A percentile compares a stretch with the other conserved stretches of the same genome.
Conservation (phyloP, 35 echinoderm and acorn worm species). For the Amphiura filiformis region DNA sequence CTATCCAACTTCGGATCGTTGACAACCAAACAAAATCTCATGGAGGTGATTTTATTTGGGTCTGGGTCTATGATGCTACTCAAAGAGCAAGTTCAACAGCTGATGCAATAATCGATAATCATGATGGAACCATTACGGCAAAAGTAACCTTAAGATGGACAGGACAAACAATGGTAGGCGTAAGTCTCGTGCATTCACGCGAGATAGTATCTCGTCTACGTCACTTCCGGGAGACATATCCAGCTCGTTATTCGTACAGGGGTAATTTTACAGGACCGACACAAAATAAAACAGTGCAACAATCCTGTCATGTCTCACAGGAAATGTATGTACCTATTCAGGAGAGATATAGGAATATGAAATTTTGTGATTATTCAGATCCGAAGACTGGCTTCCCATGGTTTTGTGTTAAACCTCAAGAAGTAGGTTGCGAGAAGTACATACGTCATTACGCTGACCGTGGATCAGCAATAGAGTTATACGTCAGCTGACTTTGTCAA, state of each 20-base stretch:
- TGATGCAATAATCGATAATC: neutral
- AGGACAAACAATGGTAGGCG: neutral
- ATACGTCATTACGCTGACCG: neutral
- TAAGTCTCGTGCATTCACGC: neutral
- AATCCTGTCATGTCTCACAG: neutral
- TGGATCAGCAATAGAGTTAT: neutral
- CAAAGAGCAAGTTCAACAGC: neutral
- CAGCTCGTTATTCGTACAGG: neutral
- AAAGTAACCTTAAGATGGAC: neutral
- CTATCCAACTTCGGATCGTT: neutral
- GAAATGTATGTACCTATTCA: neutral
- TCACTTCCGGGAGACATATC: neutral
- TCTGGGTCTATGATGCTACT: neutral
- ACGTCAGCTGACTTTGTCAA: neutral
- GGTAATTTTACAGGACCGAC: neutral
- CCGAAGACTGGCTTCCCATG: neutral
- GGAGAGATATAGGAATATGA: neutral
- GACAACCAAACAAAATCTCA: neutral
- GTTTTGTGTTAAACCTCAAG: neutral
- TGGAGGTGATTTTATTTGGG: neutral
- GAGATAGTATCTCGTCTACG: neutral
- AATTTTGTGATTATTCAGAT: neutral
- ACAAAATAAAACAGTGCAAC: neutral
- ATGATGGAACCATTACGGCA: neutral
- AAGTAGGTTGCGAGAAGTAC: neutral